Base-by-base conservation (phyloP, 2,113 vertebrate genomes). In the Serinus canaria region DNA sequence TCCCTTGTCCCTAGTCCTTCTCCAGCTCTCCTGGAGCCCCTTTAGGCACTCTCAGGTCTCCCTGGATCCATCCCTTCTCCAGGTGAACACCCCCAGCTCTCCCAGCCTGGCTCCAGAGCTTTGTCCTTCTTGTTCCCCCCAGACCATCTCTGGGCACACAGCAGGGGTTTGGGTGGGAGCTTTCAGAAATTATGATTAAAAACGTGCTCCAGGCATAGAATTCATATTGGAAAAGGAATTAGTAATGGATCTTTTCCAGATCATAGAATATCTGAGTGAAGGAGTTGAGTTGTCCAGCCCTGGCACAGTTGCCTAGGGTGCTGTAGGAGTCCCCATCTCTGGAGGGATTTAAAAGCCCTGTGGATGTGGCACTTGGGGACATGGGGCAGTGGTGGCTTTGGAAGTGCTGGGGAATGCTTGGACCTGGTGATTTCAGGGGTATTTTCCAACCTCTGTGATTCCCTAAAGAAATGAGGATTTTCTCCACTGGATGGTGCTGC, bases 401-500 rank as follows among this genome's bases (percentile, higher is more conserved):
- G 25, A 31, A 44, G 21, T 59, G 83, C 44, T 76, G 72, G 9
- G 30, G 11, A 1, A 3, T 25, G 17, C 3, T 27, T 68, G 44
- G 37, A 37, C 52, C 10, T 0, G 0, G 4, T 33, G 44, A 44
- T 55, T 4, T 17, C 2, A 1, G 19, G 33, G 52, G 23, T 1
- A 0, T 86, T 76, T 67, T 46, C 60, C 46, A 60, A 1, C 16
- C 60, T 52, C 15, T 50, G 15, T 39, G 44, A n/a, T 30, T 81
- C 60, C 15, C 13, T 25, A 1, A 63, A 58, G 63, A 83, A 94
- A 39, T 75, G 2, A 22, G 1, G 1, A 21, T 53, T 93, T 86
- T 89, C 79, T 81, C 96, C 95, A 93, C 95, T 96, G 90, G 96
- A 9, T 96, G 95, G 96, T 87, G 95, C 95, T 96, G 82, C 88